These are phyloP conservation scores for Ladona fulva DNA, from an alignment of 1,140 invertebrate species.

Conservation along the genomic window DNA sequence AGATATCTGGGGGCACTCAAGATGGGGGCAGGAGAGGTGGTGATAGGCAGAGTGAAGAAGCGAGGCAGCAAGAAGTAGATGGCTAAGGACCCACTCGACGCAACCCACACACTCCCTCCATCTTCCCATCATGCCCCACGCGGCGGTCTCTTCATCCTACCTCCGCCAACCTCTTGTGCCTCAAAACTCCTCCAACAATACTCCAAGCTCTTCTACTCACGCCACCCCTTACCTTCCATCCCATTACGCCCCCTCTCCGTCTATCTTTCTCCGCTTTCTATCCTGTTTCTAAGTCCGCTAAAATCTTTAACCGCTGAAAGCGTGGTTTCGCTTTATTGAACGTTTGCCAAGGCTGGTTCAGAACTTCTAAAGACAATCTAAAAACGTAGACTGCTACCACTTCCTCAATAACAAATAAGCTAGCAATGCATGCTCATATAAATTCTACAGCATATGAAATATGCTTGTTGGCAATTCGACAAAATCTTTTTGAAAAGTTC, in stretches of 20 bases:
- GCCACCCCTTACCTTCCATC: constrained; percentile 15
- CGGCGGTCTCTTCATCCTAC: constrained; percentile 17
- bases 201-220: constrained; percentile 20
- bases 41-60: background rate
- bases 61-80: background rate
- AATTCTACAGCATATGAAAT: no score
- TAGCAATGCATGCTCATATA: no score
- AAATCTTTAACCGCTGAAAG: constrained; percentile 15
- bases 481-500: no score
- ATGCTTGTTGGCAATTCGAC: no score
- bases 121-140: background rate
- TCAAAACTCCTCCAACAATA: constrained; percentile 23
- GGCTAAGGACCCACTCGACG: background rate
- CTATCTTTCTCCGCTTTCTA: constrained; percentile 25
- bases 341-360: no score
- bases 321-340: background rate
- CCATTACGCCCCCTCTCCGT: constrained; percentile 23
- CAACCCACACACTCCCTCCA: background rate
- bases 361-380: no score
- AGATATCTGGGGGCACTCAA: background rate
- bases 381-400: no score
- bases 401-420: no score
- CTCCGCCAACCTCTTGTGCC: background rate
- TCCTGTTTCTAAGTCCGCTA: constrained; percentile 21
- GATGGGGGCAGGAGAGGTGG: background rate